Evolutionary conservation across 2,113 vertebrate genomes (phyloP).

Genomic region (Philantomba maxwellii): DNA sequence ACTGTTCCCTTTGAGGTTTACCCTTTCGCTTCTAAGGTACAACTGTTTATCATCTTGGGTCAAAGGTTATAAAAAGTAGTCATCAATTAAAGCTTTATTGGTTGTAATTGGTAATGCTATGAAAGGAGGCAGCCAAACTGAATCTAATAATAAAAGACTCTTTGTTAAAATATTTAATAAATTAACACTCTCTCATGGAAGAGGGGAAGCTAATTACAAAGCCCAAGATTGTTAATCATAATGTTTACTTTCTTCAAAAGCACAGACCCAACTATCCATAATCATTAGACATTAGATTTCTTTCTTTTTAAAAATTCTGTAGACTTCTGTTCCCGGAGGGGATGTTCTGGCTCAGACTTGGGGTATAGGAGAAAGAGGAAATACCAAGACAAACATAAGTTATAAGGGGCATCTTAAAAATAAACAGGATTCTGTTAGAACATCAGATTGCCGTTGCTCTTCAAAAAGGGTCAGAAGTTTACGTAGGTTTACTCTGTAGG

Average conservation of each 20-base stretch:
- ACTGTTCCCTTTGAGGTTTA: conserved; percentile 65
- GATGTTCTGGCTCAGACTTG: conserved; percentile 60
- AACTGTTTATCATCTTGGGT: conserved; percentile 66
- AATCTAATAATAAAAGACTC: conserved; percentile 68
- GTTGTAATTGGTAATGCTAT: conserved; percentile 50
- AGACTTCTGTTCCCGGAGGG: conserved; percentile 14
- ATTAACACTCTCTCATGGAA: conserved; percentile 58
- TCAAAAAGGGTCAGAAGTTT: conserved; percentile 15
- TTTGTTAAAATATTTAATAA: conserved; percentile 77
- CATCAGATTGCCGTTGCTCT: conserved; percentile 2
- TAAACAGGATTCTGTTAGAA: conserved; percentile 39
- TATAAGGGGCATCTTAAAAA: conserved; percentile 15
- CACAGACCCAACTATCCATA: conserved; percentile 40
- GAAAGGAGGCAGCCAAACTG: conserved; percentile 65
- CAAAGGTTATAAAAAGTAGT: conserved; percentile 69
- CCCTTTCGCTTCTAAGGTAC: conserved; percentile 37
- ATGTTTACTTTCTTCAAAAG: conserved; percentile 57
- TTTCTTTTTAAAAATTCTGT: conserved; percentile 2
- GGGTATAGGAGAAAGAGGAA: conserved; percentile 43
- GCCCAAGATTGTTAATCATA: conserved; percentile 59
- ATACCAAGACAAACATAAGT: conserved; percentile 57
- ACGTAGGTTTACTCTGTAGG: not conserved
- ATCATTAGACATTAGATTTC: conserved; percentile 52
- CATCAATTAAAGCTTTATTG: conserved; percentile 74
- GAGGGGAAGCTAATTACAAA: conserved; percentile 65